phyloP scores from a whole-genome alignment of 2,113 vertebrate genomes.

The Ailuropoda melanoleuca region DNA sequence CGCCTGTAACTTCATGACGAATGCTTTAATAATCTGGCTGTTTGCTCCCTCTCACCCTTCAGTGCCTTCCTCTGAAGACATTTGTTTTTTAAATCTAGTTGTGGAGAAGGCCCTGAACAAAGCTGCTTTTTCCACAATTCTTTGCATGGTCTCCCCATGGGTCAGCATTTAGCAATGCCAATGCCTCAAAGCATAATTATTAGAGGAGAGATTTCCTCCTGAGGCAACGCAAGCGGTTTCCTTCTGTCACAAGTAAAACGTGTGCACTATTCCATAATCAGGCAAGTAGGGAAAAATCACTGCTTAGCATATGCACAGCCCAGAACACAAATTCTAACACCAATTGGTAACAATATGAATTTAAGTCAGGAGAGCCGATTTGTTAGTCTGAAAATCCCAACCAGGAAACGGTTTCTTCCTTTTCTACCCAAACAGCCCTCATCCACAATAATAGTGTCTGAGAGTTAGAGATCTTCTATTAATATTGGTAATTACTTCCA shows the following conservation, averaged over 20 bases:
- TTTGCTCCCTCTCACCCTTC: background rate
- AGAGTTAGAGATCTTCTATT: background rate
- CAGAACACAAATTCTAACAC: conserved; percentile 44
- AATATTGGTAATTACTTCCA: background rate
- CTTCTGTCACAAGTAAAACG: conserved; percentile 32
- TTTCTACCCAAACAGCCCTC: background rate
- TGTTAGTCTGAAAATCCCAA: background rate
- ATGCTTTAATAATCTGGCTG: conserved; percentile 53
- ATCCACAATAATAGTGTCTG: background rate
- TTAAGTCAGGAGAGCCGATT: conserved; percentile 58
- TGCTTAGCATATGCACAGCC: conserved; percentile 31
- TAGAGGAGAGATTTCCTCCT: conserved; percentile 50
- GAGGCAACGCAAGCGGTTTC: conserved; percentile 54
- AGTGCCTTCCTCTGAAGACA: background rate
- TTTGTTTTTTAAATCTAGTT: conserved; percentile 37
- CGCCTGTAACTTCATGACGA: background rate
- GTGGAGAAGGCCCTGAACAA: conserved; percentile 20
- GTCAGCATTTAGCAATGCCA: background rate
- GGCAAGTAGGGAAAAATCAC: conserved; percentile 52
- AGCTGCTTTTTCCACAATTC: background rate
- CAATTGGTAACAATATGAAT: conserved; percentile 53
- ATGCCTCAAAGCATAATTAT: conserved; percentile 45
- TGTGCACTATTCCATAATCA: conserved; percentile 48
- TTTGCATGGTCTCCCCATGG: background rate
- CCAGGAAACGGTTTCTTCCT: conserved; percentile 35